A percentile compares a stretch with the other conserved stretches of the same genome.
Evolutionary conservation across 2,797 vertebrate genomes (phyloP).

Genomic region (Pangasius djambal): DNA sequence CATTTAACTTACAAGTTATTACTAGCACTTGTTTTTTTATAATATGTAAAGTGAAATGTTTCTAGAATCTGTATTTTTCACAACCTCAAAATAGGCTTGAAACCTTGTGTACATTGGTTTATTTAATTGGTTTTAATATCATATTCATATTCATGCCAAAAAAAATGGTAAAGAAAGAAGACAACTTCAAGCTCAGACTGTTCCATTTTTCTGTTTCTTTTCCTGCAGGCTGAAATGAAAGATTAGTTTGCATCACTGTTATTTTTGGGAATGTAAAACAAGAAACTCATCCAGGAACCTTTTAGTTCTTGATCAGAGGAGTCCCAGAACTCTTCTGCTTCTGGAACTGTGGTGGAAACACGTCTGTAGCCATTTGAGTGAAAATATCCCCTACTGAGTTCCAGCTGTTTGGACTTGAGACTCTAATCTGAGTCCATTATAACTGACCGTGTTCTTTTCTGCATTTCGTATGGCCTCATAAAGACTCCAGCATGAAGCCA

Average conservation of each 20-base stretch:
- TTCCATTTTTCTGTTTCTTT: not conserved
- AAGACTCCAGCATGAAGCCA: conserved; percentile 10
- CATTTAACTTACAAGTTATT: not conserved
- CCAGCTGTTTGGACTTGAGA: conserved; percentile 34
- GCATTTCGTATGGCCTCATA: conserved; percentile 4
- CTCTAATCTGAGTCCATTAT: conserved; percentile 22
- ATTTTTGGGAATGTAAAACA: not conserved
- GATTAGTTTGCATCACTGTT: not conserved
- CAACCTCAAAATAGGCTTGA: not conserved
- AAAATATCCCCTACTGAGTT: not conserved
- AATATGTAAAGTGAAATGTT: not conserved
- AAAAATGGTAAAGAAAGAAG: not conserved
- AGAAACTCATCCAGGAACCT: not conserved
- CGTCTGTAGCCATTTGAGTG: not conserved
- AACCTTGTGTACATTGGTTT: not conserved
- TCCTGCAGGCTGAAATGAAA: not conserved
- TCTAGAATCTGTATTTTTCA: not conserved
- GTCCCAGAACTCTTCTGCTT: not conserved
- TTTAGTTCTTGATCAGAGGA: not conserved
- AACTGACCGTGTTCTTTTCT: conserved; percentile 9
- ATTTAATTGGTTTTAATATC: not conserved
- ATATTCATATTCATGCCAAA: not conserved
- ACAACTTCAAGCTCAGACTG: not conserved
- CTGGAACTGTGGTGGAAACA: not conserved
- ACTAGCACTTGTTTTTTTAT: not conserved